These are phyloP conservation scores for Pseudococcus longispinus DNA, from an alignment of 2,888 invertebrate species.

Conservation along the genomic window DNA sequence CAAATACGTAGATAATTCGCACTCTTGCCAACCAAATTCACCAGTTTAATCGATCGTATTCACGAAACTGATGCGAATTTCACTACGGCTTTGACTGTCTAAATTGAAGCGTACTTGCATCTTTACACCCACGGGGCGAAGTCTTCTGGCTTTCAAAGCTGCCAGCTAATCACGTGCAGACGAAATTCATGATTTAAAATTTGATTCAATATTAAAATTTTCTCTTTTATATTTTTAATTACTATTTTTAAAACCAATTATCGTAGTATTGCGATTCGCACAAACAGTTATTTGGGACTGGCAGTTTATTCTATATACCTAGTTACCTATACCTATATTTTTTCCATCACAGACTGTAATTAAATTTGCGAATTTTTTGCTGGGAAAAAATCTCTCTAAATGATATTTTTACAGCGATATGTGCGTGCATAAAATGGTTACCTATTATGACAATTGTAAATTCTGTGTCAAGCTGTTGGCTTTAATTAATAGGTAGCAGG, in stretches of 20 bases:
- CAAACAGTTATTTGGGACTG: background rate
- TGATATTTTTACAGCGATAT: background rate
- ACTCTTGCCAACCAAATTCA: background rate
- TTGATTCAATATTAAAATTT: background rate
- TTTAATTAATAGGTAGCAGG: background rate
- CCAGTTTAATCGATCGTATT: background rate
- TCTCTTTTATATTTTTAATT: slow-evolving; percentile 8
- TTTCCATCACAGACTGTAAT: background rate
- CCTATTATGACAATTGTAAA: background rate
- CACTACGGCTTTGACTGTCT: background rate
- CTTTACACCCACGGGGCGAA: background rate
- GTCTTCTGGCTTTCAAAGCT: slow-evolving; percentile 14
- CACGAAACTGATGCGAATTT: background rate
- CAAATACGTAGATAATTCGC: background rate
- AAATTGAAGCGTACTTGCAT: background rate
- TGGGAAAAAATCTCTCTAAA: background rate
- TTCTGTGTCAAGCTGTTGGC: slow-evolving; percentile 2
- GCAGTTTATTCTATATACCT: background rate
- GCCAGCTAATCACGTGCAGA: slow-evolving; percentile 10
- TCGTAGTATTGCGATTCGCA: background rate
- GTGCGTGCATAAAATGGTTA: background rate
- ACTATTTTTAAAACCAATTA: slow-evolving; percentile 12
- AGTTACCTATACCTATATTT: background rate
- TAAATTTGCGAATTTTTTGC: background rate
- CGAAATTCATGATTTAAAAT: background rate